phyloP scores from a whole-genome alignment of 2,888 invertebrate species.

The Drosophila basisetae region DNA sequence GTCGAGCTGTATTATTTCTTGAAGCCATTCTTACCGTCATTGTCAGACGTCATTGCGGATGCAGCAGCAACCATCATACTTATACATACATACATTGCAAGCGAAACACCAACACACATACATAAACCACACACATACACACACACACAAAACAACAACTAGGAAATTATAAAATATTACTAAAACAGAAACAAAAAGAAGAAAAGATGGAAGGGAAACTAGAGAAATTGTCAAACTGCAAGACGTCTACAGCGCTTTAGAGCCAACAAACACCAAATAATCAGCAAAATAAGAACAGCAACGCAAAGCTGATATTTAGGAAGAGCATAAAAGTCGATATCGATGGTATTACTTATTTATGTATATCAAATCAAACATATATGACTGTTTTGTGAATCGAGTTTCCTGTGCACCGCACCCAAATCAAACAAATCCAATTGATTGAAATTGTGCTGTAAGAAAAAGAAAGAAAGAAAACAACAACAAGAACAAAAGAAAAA shows the following conservation, averaged over 20 bases:
- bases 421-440: conserved; percentile 49
- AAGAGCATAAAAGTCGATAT: conserved; percentile 22
- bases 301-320: conserved; percentile 15
- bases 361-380: conserved; percentile 34
- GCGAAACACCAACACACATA: conserved; percentile 48
- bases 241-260: conserved; percentile 61
- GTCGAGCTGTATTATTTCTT: conserved; percentile 23
- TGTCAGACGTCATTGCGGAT: conserved; percentile 28
- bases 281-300: conserved; percentile 20
- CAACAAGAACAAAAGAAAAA: conserved; percentile 5
- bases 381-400: conserved; percentile 51
- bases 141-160: conserved; percentile 57
- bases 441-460: conserved; percentile 46
- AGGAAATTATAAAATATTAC: conserved; percentile 77
- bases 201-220: conserved; percentile 54
- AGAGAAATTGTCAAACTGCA: conserved; percentile 70
- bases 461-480: neutral
- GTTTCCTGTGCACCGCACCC: conserved; percentile 42
- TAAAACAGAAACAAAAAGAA: conserved; percentile 45
- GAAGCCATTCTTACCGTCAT: conserved; percentile 40
- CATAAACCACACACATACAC: conserved; percentile 19
- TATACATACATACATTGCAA: conserved; percentile 20
- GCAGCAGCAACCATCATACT: conserved; percentile 33
- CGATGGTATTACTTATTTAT: conserved; percentile 39
- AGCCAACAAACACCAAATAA: conserved; percentile 30